phyloP scores from a whole-genome alignment of 2,888 invertebrate species.

The Chaitophorus viminalis region DNA sequence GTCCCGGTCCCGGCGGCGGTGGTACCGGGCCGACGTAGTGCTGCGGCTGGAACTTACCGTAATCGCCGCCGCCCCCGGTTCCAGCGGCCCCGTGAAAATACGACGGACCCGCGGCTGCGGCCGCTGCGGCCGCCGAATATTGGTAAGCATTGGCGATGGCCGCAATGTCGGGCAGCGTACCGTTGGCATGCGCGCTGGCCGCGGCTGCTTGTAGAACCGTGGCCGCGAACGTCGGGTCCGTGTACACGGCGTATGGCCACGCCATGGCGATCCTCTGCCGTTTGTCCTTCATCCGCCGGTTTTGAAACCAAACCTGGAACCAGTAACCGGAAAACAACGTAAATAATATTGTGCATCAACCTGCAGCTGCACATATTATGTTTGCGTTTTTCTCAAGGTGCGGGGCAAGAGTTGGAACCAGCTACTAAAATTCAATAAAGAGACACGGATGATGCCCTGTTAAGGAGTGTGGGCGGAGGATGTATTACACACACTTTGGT shows the following conservation, averaged over 20 bases:
- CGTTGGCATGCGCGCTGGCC: constrained; percentile 72
- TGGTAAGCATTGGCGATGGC: constrained; percentile 63
- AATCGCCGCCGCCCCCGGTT: constrained; percentile 64
- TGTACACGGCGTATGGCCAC: constrained; percentile 95
- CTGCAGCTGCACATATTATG: too few relatives aligned
- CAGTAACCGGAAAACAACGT: constrained; percentile 60
- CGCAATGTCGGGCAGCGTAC: constrained; percentile 67
- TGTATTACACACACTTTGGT: too few relatives aligned
- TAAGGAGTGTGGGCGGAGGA: too few relatives aligned
- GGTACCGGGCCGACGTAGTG: constrained; percentile 34
- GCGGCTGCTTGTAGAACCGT: constrained; percentile 91
- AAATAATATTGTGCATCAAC: too few relatives aligned
- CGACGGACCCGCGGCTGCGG: constrained; percentile 65
- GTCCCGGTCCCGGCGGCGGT: neutral
- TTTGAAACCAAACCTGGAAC: constrained; percentile 96
- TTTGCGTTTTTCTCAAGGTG: too few relatives aligned
- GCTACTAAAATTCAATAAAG: too few relatives aligned
- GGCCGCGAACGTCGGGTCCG: constrained; percentile 93
- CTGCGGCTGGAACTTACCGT: constrained; percentile 52
- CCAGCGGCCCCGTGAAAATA: constrained; percentile 64
- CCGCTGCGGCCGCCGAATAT: constrained; percentile 63
- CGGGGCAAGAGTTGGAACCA: too few relatives aligned
- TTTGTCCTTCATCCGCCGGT: constrained; percentile 96
- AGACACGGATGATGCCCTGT: too few relatives aligned
- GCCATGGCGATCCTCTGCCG: constrained; percentile 92